Percentiles rank a stretch among this genome's conserved stretches.
Evolutionary conservation across 2,888 invertebrate species (phyloP).

Genomic region (Oasisia sp.): DNA sequence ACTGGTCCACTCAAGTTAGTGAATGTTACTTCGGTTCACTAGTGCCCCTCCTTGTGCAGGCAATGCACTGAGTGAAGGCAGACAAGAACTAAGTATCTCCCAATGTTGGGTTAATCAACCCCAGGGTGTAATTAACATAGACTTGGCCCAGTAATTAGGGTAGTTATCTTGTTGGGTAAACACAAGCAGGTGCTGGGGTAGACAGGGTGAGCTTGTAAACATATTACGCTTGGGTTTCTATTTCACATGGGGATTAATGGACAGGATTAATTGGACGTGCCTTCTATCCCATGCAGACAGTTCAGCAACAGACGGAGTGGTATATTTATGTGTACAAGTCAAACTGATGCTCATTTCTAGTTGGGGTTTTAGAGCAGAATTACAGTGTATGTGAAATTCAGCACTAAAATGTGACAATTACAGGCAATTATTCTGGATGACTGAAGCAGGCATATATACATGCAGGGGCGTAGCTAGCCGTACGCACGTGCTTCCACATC

Average conservation of each 20-base stretch:
- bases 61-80: not conserved
- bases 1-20: no score
- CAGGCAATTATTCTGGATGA: slow-evolving; percentile 1
- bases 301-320: not conserved
- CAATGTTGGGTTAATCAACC: slow-evolving; percentile 23
- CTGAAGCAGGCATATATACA: not conserved
- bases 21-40: no score
- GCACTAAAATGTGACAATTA: slow-evolving; percentile 17
- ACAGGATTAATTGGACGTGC: slow-evolving; percentile 7
- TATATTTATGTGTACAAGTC: not conserved
- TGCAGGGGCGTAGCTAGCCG: no score
- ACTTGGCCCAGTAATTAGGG: slow-evolving; percentile 20
- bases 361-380: not conserved
- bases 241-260: slow-evolving; percentile 20
- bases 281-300: not conserved
- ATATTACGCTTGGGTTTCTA: slow-evolving; percentile 19
- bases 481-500: no score
- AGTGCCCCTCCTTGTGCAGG: not conserved
- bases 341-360: not conserved
- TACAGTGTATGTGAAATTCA: not conserved
- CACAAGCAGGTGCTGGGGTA: slow-evolving; percentile 14
- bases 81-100: slow-evolving; percentile 5
- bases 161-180: slow-evolving; percentile 22
- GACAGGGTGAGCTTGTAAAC: not conserved
- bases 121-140: slow-evolving; percentile 17